These are phyloP conservation scores for Pontoporia blainvillei DNA, from an alignment of 2,113 vertebrate genomes.

Conservation along the genomic window DNA sequence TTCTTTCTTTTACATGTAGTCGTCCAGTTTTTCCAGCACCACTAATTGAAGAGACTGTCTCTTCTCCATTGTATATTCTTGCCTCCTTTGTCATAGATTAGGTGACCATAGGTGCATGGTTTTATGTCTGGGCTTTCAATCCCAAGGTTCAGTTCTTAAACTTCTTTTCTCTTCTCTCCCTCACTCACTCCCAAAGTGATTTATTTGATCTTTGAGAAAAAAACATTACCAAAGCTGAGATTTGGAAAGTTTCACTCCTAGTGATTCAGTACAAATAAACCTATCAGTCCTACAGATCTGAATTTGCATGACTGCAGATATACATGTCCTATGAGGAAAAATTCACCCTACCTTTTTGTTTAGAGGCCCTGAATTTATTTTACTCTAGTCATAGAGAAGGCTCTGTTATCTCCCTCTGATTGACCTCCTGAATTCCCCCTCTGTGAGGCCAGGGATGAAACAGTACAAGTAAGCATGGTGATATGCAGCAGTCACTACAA, in stretches of 20 bases:
- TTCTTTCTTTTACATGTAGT: too few relatives aligned
- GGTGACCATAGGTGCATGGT: too few relatives aligned
- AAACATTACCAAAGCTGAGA: neutral
- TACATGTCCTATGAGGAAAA: neutral
- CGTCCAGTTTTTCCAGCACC: too few relatives aligned
- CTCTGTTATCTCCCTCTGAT: neutral
- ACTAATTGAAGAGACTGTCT: too few relatives aligned
- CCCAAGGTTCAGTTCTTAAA: neutral
- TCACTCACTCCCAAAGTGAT: neutral
- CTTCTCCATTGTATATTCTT: too few relatives aligned
- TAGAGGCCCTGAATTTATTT: neutral
- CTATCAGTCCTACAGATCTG: neutral
- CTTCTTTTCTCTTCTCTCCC: neutral
- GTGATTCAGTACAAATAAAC: neutral
- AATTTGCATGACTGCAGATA: neutral
- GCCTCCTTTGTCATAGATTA: too few relatives aligned
- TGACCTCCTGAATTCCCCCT: neutral
- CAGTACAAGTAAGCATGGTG: too few relatives aligned
- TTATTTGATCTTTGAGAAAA: neutral
- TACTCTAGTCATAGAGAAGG: neutral
- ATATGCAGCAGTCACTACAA: neutral
- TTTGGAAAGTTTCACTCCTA: neutral
- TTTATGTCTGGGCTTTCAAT: too few relatives aligned
- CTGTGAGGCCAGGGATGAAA: neutral
- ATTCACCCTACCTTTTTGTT: neutral